Evolutionary conservation across 35 echinoderm and acorn worm genomes (phyloP), one percentile per base, ranked within the genome.

Genomic region (Ptychodera flava): DNA sequence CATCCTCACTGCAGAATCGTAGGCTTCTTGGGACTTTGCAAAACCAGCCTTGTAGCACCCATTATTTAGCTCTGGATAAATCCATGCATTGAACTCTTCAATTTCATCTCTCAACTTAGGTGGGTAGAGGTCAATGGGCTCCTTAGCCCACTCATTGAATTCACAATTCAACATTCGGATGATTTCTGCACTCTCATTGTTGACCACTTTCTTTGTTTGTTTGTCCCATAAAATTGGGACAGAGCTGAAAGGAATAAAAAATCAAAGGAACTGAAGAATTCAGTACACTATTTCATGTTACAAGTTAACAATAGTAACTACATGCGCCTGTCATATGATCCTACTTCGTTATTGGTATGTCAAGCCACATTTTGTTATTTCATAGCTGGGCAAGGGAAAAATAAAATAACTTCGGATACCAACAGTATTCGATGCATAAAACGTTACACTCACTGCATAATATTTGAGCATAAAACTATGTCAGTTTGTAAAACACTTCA

Each of bases 91-190:
- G 34, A 83, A 34, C 1, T 37, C 82, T 27, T 83, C 82, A 16
- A 83, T 83, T 30, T 83, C 37, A 1, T 37, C 28, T 83, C 82
- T 83, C 35, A 83, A 31, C 33, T 30, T 1, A 28, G 34, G 16
- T 1, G 82, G 82, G 28, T 83, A 83, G 0, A 83, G 82, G 35
- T 83, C 82, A 35, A 83, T 36, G 82, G 34, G 30, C 30, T 10
- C 2, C 30, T 83, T 34, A 36, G 34, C 82, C 16, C 34, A 83
- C 37, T 83, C 82, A 83, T 83, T 83, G n/a, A 83, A 83, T 36
- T 36, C 82, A 31, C 82, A 36, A 30, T 83, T 83, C 12, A 83
- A 83, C 82, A 83, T 83, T 36, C 82, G 33, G n/a, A 83, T 34
- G 14, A 83, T 83, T 14, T 83, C 82, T 30, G 82, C 32, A 1